phyloP scores from a whole-genome alignment of 2,888 invertebrate genomes.

The Lithophane leautieri region DNA sequence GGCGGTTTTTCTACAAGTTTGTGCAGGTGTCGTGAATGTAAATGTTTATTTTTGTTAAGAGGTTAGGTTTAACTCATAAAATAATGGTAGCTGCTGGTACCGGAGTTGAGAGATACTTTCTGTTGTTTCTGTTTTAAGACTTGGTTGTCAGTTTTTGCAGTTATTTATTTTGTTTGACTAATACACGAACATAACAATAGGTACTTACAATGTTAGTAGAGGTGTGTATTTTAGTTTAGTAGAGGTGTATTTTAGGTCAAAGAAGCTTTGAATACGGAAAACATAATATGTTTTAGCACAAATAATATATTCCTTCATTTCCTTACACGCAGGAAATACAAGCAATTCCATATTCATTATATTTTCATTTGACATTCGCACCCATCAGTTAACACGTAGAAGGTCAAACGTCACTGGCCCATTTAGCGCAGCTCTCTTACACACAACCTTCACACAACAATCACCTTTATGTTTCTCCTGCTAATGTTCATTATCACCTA shows the following conservation, averaged over 20 bases:
- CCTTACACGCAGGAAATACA: neutral
- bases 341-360: slow-evolving; percentile 27
- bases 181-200: neutral
- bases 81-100: slow-evolving; percentile 27
- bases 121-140: neutral
- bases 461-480: neutral
- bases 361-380: slow-evolving; percentile 37
- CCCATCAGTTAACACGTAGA: slow-evolving; percentile 41
- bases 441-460: neutral
- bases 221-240: neutral
- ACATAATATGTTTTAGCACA: neutral
- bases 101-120: neutral
- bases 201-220: neutral
- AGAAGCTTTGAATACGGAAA: neutral
- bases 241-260: neutral
- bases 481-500: slow-evolving; percentile 18
- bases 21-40: slow-evolving; percentile 44
- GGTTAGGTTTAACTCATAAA: slow-evolving; percentile 22
- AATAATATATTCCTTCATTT: slow-evolving; percentile 6
- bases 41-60: slow-evolving; percentile 44
- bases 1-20: slow-evolving; percentile 41
- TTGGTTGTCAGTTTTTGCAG: neutral
- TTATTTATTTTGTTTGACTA: neutral
- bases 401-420: slow-evolving; percentile 44
- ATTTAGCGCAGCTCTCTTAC: slow-evolving; percentile 38